Percentiles rank a stretch among this genome's conserved stretches.
phyloP scores from a whole-genome alignment of 1,140 invertebrate genomes.

The Aphidius ervi region DNA sequence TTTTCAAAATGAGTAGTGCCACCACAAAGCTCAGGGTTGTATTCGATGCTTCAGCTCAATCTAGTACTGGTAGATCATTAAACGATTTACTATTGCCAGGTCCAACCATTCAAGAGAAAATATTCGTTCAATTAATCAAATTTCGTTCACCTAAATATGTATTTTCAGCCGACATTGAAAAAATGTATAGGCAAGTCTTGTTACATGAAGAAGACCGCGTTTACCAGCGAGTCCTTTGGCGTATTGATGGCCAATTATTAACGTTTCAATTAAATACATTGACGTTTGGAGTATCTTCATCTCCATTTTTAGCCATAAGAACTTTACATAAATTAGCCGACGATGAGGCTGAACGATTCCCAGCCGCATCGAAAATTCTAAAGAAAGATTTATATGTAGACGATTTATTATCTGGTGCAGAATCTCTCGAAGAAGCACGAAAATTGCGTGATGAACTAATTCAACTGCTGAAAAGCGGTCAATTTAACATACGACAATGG shows the following conservation, averaged over 20 bases:
- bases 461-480: conserved; percentile 25
- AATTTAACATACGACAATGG: conserved; percentile 40
- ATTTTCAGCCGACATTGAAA: no score
- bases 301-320: conserved; percentile 17
- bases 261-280: conserved; percentile 39
- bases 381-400: conserved; percentile 29
- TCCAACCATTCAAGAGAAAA: conserved; percentile 16
- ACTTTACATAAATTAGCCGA: conserved; percentile 34
- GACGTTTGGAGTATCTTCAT: conserved; percentile 39
- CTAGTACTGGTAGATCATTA: conserved; percentile 28
- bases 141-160: no score
- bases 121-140: no score
- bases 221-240: no score
- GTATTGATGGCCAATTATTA: no score
- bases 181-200: no score
- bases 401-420: conserved; percentile 22
- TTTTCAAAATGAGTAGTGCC: conserved; percentile 8
- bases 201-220: no score
- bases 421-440: conserved; percentile 34
- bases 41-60: conserved; percentile 16
- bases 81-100: conserved; percentile 30
- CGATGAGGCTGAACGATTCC: conserved; percentile 30
- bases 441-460: conserved; percentile 29
- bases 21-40: conserved; percentile 20
- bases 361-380: conserved; percentile 28